Evolutionary conservation across 2,888 invertebrate species (phyloP).

Genomic region (Sylvicola fuscatus): DNA sequence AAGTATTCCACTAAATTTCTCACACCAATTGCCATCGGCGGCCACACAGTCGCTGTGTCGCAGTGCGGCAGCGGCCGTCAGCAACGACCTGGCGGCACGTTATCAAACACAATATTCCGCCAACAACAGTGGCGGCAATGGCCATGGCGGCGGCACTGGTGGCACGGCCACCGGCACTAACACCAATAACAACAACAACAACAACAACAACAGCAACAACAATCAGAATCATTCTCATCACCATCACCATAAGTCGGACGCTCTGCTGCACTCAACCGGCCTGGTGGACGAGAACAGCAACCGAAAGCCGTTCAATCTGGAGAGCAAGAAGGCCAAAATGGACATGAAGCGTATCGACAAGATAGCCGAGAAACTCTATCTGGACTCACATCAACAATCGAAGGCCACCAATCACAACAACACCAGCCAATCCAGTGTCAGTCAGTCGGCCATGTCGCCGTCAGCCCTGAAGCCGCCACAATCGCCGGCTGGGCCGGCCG

Average conservation of each 20-base stretch:
- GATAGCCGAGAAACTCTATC: slow-evolving; percentile 22
- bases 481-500: slow-evolving; percentile 2
- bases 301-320: too few relatives aligned
- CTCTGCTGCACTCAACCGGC: too few relatives aligned
- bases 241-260: too few relatives aligned
- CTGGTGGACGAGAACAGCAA: too few relatives aligned
- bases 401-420: slow-evolving; percentile 3
- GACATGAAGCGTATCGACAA: slow-evolving; percentile 25
- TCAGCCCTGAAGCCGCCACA: slow-evolving; percentile 8
- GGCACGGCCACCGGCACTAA: slow-evolving; percentile 10
- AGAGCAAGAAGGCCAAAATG: not conserved
- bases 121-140: slow-evolving; percentile 3
- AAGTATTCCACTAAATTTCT: slow-evolving; percentile 24
- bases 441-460: slow-evolving; percentile 5
- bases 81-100: slow-evolving; percentile 13
- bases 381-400: slow-evolving; percentile 4
- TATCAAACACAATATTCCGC: slow-evolving; percentile 23
- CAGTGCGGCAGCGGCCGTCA: too few relatives aligned
- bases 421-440: slow-evolving; percentile 5
- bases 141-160: not conserved
- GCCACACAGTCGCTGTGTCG: too few relatives aligned
- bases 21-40: slow-evolving; percentile 11
- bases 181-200: not conserved
- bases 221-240: not conserved
- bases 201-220: not conserved